These are phyloP conservation scores for Andrena dorsata DNA, from an alignment of 2,888 invertebrate genomes.

Conservation along the genomic window DNA sequence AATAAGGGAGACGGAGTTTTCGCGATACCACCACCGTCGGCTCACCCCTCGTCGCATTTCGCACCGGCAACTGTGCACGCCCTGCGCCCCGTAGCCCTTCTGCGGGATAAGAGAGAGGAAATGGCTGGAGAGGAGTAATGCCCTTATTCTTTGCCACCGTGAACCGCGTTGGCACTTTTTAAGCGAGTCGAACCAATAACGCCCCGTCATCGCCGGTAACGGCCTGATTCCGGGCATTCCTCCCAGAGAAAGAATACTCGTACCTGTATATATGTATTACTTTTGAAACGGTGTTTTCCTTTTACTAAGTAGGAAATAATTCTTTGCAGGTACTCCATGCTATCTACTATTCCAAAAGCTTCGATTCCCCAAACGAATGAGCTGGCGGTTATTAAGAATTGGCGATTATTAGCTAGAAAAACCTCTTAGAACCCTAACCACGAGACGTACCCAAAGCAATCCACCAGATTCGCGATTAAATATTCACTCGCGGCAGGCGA, in stretches of 20 bases:
- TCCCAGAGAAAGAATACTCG: background rate
- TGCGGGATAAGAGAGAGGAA: constrained; percentile 48
- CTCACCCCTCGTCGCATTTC: constrained; percentile 68
- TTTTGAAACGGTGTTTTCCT: background rate
- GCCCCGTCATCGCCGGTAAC: constrained; percentile 70
- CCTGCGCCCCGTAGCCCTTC: background rate
- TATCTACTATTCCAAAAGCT: too few relatives aligned
- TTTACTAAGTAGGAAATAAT: too few relatives aligned
- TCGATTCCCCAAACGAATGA: too few relatives aligned
- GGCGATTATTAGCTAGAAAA: background rate
- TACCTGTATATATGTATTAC: background rate
- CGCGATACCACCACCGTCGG: constrained; percentile 64
- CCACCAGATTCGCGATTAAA: constrained; percentile 56
- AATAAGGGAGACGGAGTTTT: constrained; percentile 65
- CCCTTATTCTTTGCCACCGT: constrained; percentile 69
- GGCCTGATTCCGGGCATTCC: constrained; percentile 23
- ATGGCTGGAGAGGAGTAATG: constrained; percentile 43
- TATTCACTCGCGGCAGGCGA: constrained; percentile 59
- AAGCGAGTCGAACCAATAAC: constrained; percentile 65
- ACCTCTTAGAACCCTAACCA: background rate
- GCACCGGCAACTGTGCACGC: constrained; percentile 62
- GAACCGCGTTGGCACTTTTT: constrained; percentile 68
- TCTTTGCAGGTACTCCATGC: too few relatives aligned
- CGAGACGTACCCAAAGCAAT: constrained; percentile 50
- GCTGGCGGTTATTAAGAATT: too few relatives aligned